Percentiles rank a stretch among this genome's conserved stretches.
Evolutionary conservation across 1,140 invertebrate genomes (phyloP).

Genomic region (Anastatus disparis): DNA sequence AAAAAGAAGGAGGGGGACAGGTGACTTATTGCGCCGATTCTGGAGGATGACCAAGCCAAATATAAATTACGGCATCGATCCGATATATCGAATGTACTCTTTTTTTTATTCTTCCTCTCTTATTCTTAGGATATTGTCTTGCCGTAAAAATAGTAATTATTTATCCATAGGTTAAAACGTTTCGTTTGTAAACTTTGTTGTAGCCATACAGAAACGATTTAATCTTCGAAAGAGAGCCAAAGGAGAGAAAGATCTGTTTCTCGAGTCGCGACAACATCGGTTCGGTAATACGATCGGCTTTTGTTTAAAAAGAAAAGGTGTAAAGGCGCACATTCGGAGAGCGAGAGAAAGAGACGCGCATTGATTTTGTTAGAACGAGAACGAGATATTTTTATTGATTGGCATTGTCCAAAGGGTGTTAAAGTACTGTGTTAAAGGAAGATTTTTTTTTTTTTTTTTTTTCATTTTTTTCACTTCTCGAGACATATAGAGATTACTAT

Average conservation of each 20-base stretch:
- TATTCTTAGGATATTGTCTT: neutral
- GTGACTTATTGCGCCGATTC: constrained; percentile 63
- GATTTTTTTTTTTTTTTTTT: neutral
- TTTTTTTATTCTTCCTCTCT: too few relatives aligned
- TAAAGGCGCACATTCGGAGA: too few relatives aligned
- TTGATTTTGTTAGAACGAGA: too few relatives aligned
- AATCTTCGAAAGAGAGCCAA: constrained; percentile 16
- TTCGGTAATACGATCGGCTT: constrained; percentile 39
- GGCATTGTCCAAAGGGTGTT: neutral
- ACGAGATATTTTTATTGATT: constrained; percentile 27
- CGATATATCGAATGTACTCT: constrained; percentile 38
- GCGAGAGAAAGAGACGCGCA: too few relatives aligned
- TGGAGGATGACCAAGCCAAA: constrained; percentile 50
- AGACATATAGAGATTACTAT: neutral
- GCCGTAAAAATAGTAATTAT: constrained; percentile 35
- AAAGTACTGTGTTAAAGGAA: neutral
- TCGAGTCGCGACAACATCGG: constrained; percentile 20
- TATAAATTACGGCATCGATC: constrained; percentile 59
- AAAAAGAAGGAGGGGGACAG: constrained; percentile 57
- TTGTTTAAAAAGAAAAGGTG: too few relatives aligned
- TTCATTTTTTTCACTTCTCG: neutral
- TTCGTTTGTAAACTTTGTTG: too few relatives aligned
- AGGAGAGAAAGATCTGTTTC: neutral
- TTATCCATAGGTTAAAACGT: constrained; percentile 23
- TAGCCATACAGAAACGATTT: constrained; percentile 22